phyloP scores from a whole-genome alignment of 2,888 invertebrate species.

The Rhorus exstirpatorius region DNA sequence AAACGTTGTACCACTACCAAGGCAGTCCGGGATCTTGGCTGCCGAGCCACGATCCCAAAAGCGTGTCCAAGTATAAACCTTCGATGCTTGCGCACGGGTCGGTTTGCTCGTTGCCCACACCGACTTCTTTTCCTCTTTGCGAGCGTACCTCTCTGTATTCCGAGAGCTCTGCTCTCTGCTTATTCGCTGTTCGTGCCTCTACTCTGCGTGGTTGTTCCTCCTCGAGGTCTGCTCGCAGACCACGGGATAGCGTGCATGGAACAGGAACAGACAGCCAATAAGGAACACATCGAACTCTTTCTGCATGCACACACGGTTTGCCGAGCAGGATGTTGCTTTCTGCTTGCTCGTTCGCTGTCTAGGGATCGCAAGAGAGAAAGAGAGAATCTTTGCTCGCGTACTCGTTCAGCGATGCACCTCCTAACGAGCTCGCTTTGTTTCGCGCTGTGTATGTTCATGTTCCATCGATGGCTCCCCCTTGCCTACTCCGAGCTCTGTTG shows the following conservation, averaged over 20 bases:
- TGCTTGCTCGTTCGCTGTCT: conserved; percentile 53
- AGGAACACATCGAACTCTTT: conserved; percentile 37
- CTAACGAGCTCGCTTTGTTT: conserved; percentile 86
- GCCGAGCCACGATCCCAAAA: conserved; percentile 58
- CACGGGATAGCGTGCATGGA: conserved; percentile 42
- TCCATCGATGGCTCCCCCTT: conserved; percentile 38
- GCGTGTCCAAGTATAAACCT: conserved; percentile 65
- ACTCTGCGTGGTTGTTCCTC: conserved; percentile 26
- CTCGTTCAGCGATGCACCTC: conserved; percentile 83
- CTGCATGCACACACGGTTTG: conserved; percentile 50
- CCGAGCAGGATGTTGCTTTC: conserved; percentile 67
- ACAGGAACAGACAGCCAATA: conserved; percentile 35
- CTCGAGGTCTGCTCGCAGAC: conserved; percentile 6
- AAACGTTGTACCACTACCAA: conserved; percentile 24
- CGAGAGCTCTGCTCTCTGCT: conserved; percentile 32
- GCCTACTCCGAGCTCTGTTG: conserved; percentile 32
- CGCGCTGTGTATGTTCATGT: conserved; percentile 79
- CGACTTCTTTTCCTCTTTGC: conserved; percentile 28
- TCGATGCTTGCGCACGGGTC: conserved; percentile 53
- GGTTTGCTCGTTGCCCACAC: conserved; percentile 53
- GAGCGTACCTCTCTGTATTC: conserved; percentile 8
- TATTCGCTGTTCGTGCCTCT: conserved; percentile 59
- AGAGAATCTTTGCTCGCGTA: conserved; percentile 72
- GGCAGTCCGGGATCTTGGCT: conserved; percentile 42
- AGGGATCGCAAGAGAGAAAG: conserved; percentile 60